Conservation (phyloP, 2,113 vertebrate species). For the Bungarus multicinctus region DNA sequence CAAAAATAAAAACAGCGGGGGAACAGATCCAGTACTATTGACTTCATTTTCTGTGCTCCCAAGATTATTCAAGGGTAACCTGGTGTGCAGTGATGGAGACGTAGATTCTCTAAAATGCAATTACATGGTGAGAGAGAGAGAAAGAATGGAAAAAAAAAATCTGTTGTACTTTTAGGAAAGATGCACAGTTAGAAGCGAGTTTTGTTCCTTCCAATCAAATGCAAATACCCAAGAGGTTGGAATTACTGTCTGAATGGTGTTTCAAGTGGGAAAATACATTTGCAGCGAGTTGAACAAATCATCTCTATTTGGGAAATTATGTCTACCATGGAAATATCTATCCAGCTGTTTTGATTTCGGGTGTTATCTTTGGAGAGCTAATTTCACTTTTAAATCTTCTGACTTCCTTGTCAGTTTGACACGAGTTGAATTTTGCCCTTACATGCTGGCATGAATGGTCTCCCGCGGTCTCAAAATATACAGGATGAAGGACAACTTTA, state of each 20-base stretch:
- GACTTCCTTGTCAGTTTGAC: conserved; percentile 6
- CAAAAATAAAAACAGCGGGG: neutral
- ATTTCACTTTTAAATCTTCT: conserved; percentile 29
- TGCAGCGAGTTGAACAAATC: conserved; percentile 14
- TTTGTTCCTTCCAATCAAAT: conserved; percentile 14
- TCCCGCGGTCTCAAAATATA: neutral
- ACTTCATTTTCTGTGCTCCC: conserved; percentile 3
- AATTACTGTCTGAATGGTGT: conserved; percentile 1
- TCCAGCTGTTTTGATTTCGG: conserved; percentile 30
- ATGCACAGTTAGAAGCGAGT: neutral
- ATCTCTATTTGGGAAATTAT: conserved; percentile 23
- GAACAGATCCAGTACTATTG: neutral
- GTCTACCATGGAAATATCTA: conserved; percentile 3
- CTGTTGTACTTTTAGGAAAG: neutral
- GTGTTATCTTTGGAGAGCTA: conserved; percentile 13
- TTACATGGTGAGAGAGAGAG: neutral
- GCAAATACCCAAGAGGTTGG: conserved; percentile 4
- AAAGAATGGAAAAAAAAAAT: too few relatives aligned
- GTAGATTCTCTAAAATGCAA: neutral
- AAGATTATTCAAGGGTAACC: conserved; percentile 21
- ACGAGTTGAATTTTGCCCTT: neutral
- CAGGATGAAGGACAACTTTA: neutral
- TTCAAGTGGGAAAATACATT: conserved; percentile 3
- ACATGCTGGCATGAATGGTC: neutral
- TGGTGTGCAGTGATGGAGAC: neutral